A percentile compares a stretch with the other conserved stretches of the same genome.
phyloP scores from a whole-genome alignment of 2,888 invertebrate species.

The Gastracanthus pulcherrimus region DNA sequence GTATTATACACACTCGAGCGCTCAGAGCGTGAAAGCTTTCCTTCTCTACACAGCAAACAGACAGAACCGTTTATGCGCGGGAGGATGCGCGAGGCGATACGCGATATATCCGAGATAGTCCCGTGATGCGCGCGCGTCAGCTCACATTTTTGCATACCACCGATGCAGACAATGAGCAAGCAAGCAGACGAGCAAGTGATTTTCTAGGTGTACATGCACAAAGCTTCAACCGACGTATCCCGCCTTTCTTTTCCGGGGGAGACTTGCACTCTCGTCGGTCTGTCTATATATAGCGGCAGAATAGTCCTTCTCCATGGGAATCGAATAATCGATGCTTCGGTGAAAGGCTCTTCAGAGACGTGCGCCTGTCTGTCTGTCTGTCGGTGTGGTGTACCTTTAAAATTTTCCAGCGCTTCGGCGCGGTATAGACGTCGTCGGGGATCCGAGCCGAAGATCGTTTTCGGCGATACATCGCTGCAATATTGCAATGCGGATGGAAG shows the following conservation, averaged over 20 bases:
- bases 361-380: background rate
- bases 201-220: background rate
- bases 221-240: background rate
- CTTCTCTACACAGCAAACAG: background rate
- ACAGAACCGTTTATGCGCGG: background rate
- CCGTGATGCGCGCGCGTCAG: conserved; percentile 7
- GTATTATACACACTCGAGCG: background rate
- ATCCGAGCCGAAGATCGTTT: background rate
- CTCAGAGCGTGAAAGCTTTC: conserved; percentile 28
- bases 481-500: background rate
- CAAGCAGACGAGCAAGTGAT: background rate
- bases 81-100: conserved; percentile 8
- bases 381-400: conserved; percentile 1
- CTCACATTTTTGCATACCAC: background rate
- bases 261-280: background rate
- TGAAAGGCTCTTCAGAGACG: conserved; percentile 31
- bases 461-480: background rate
- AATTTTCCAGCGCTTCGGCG: conserved; percentile 3
- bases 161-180: background rate
- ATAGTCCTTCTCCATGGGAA: conserved; percentile 38
- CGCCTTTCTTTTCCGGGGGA: conserved; percentile 44
- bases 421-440: background rate
- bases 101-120: background rate
- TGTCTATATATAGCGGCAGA: background rate
- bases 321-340: conserved; percentile 33